These are phyloP conservation scores for Drosophila nannoptera DNA, from an alignment of 1,140 invertebrate genomes.

Conservation along the genomic window DNA sequence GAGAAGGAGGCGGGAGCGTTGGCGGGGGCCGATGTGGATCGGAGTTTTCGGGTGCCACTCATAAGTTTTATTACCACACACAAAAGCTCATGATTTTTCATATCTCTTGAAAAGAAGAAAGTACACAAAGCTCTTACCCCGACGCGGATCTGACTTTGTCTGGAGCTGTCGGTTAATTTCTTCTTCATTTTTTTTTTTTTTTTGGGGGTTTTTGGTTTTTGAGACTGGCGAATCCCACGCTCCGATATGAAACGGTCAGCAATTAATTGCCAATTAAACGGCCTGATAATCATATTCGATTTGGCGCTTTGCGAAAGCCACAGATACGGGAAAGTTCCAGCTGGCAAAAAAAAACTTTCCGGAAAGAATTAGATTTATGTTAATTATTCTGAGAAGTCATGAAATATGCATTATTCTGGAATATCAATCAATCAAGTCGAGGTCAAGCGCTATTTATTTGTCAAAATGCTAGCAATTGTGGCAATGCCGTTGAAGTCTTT, in stretches of 20 bases:
- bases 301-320: constrained; percentile 13
- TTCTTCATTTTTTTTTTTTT: too few relatives aligned
- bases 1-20: not conserved
- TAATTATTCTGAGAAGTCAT: not conserved
- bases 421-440: not conserved
- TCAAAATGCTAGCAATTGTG: too few relatives aligned
- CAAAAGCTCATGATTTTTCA: constrained; percentile 53
- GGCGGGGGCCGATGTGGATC: constrained; percentile 30
- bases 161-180: constrained; percentile 7
- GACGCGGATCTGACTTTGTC: constrained; percentile 18
- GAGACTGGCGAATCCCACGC: constrained; percentile 35
- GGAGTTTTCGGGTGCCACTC: constrained; percentile 53
- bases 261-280: constrained; percentile 49
- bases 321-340: not conserved
- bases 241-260: constrained; percentile 33
- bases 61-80: constrained; percentile 57
- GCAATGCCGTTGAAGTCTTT: too few relatives aligned
- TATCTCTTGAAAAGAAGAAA: constrained; percentile 49
- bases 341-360: not conserved
- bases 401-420: too few relatives aligned
- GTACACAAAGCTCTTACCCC: constrained; percentile 17
- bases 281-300: constrained; percentile 34
- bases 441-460: too few relatives aligned
- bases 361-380: constrained; percentile 1
- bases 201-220: not conserved